These are phyloP conservation scores for Agrypnus murinus DNA, from an alignment of 2,888 invertebrate species.

Conservation along the genomic window DNA sequence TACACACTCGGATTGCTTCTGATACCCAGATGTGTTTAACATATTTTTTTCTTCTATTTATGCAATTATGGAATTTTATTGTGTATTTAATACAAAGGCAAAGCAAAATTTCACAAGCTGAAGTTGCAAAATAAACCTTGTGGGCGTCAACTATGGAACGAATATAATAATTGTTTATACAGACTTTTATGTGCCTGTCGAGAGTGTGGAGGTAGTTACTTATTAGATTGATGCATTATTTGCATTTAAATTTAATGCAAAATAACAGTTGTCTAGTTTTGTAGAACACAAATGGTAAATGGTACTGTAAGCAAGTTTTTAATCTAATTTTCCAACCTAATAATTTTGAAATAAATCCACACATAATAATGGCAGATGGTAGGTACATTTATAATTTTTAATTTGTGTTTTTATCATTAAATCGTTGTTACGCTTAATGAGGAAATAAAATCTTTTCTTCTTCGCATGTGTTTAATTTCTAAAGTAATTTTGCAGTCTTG, in stretches of 20 bases:
- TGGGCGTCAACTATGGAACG: conserved; percentile 15
- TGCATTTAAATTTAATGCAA: conserved; percentile 27
- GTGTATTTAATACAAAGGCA: conserved; percentile 28
- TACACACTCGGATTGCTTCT: not conserved
- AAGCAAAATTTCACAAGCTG: conserved; percentile 3
- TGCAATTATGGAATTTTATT: conserved; percentile 1
- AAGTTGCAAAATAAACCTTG: conserved; percentile 20
- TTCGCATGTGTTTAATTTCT: too few species aligned
- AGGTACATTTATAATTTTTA: too few species aligned
- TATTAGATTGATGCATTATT: not conserved
- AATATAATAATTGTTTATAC: conserved; percentile 20
- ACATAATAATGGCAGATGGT: too few species aligned
- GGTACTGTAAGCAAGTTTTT: conserved; percentile 25
- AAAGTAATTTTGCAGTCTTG: too few species aligned
- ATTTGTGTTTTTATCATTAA: too few species aligned
- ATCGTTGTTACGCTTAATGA: too few species aligned
- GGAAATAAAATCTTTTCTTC: too few species aligned
- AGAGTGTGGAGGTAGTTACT: not conserved
- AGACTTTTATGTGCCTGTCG: too few species aligned
- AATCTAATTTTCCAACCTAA: conserved; percentile 40
- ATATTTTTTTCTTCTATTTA: not conserved
- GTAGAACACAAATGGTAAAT: conserved; percentile 39
- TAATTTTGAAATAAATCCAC: conserved; percentile 22
- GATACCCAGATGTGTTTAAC: not conserved
- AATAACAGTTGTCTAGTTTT: conserved; percentile 23